Evolutionary conservation across 2,888 invertebrate species (phyloP).

Genomic region (Polydrusus tereticollis): DNA sequence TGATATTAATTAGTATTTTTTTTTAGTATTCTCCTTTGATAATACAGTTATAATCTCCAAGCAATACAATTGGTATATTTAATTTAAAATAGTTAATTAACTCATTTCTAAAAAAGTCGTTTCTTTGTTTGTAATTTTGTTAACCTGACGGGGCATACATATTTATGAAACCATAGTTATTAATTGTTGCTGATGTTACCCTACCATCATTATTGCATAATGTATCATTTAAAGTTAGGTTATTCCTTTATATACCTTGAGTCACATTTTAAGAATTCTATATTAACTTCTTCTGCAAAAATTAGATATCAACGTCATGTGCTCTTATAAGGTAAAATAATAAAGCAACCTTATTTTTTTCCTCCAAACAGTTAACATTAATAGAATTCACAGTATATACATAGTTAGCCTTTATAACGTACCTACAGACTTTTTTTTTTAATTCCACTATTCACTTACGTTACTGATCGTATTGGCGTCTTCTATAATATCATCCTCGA

Average conservation of each 20-base stretch:
- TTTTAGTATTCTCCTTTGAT: neutral
- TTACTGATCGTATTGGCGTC: too few relatives aligned
- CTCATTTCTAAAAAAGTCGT: neutral
- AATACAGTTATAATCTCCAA: neutral
- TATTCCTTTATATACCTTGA: neutral
- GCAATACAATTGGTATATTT: neutral
- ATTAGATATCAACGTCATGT: too few relatives aligned
- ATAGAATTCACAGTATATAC: too few relatives aligned
- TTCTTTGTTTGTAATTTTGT: neutral
- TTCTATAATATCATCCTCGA: too few relatives aligned
- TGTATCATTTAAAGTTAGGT: neutral
- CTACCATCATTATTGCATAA: neutral
- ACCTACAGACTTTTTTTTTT: too few relatives aligned
- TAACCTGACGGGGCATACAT: neutral
- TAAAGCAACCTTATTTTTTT: neutral
- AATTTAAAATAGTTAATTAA: neutral
- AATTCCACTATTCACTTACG: too few relatives aligned
- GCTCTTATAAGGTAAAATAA: neutral
- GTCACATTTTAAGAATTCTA: neutral
- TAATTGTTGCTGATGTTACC: too few relatives aligned
- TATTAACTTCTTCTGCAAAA: neutral
- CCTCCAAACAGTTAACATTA: neutral
- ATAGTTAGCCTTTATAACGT: too few relatives aligned
- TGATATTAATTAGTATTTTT: neutral
- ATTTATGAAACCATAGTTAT: too few relatives aligned